A percentile compares a stretch with the other conserved stretches of the same genome.
Evolutionary conservation across 2,888 invertebrate species (phyloP).

Genomic region (Zygaena filipendulae): DNA sequence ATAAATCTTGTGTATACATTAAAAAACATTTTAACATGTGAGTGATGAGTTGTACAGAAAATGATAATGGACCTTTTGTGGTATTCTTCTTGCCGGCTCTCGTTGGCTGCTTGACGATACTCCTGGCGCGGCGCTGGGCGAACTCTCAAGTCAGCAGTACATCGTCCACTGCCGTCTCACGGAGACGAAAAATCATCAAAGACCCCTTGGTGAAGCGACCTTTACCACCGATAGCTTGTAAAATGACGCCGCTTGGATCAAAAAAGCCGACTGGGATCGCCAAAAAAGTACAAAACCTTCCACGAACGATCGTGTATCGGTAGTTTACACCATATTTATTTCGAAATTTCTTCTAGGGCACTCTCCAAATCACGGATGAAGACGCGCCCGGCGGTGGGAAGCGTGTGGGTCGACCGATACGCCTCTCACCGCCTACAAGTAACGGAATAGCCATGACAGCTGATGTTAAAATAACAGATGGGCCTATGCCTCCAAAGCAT

Average conservation of each 20-base stretch:
- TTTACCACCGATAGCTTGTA: conserved; percentile 45
- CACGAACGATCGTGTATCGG: too few relatives aligned
- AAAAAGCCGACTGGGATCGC: conserved; percentile 42
- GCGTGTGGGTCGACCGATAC: conserved; percentile 28
- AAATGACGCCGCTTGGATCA: conserved; percentile 52
- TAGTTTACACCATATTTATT: too few relatives aligned
- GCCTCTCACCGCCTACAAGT: conserved; percentile 22
- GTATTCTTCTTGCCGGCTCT: conserved; percentile 65
- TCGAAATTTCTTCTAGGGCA: too few relatives aligned
- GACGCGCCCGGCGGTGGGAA: conserved; percentile 40
- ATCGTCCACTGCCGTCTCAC: conserved; percentile 56
- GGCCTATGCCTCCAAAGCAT: conserved; percentile 76
- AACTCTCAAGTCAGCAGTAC: conserved; percentile 52
- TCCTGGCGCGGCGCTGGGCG: conserved; percentile 61
- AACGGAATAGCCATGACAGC: conserved; percentile 16
- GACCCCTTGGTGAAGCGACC: conserved; percentile 58
- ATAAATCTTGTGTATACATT: conserved; percentile 46
- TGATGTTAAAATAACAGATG: conserved; percentile 39
- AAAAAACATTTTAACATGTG: conserved; percentile 63
- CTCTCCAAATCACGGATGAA: conserved; percentile 33
- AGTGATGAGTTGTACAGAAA: conserved; percentile 70
- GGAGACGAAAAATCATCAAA: conserved; percentile 62
- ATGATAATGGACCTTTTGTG: conserved; percentile 67
- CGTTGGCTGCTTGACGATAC: conserved; percentile 62
- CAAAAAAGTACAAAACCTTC: conserved; percentile 62